These are phyloP conservation scores for Lasioglossum calceatum DNA, from an alignment of 2,888 invertebrate species.

Conservation along the genomic window DNA sequence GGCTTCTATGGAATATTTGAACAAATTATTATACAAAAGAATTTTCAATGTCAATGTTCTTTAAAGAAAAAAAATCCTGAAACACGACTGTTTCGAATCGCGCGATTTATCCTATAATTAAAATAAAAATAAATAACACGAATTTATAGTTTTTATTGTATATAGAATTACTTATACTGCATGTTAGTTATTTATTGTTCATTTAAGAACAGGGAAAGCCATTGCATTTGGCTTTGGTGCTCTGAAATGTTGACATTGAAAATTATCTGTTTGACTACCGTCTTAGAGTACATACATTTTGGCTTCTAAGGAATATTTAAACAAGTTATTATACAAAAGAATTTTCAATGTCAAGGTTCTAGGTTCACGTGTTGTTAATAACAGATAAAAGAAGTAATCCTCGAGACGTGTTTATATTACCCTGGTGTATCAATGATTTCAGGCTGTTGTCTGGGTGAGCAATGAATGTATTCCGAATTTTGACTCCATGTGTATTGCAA, in stretches of 20 bases:
- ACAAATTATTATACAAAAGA: no score
- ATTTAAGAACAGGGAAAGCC: not conserved
- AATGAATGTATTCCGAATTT: constrained; percentile 87
- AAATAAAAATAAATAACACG: not conserved
- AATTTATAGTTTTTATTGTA: not conserved
- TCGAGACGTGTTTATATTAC: constrained; percentile 6
- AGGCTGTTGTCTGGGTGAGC: constrained; percentile 87
- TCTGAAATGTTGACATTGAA: constrained; percentile 22
- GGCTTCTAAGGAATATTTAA: not conserved
- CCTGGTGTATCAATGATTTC: constrained; percentile 59
- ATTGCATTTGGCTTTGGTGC: not conserved
- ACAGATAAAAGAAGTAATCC: not conserved
- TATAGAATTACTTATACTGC: not conserved
- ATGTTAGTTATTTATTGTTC: not conserved
- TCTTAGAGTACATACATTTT: not conserved
- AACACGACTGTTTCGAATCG: not conserved
- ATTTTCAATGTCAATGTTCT: not conserved
- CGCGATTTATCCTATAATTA: not conserved
- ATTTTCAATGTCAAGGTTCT: not conserved
- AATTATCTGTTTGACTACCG: not conserved
- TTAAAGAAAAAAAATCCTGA: not conserved
- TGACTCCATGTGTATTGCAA: constrained; percentile 87
- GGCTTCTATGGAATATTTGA: no score
- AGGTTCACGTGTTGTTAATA: not conserved
- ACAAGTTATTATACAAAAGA: not conserved